Percentiles rank a stretch among this genome's conserved stretches.
Conservation (phyloP, 2,888 invertebrate species). For the Ectropis crepuscularia region DNA sequence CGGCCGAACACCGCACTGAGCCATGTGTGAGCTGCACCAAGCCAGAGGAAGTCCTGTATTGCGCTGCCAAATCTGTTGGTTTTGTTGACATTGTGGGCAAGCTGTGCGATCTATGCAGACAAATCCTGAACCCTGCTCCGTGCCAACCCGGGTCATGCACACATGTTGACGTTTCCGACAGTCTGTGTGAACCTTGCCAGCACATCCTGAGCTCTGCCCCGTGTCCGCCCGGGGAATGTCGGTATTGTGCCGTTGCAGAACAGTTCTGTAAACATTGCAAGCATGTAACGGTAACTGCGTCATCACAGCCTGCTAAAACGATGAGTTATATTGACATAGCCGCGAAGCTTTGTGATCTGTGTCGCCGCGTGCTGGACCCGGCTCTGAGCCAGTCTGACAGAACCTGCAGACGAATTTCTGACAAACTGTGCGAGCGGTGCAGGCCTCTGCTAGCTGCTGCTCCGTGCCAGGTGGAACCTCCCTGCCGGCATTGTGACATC, state of each 20-base stretch:
- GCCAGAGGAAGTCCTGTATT: neutral
- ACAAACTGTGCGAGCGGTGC: constrained; percentile 5
- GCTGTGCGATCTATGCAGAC: constrained; percentile 2
- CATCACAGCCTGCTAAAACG: neutral
- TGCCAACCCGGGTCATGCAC: neutral
- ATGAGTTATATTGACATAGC: neutral
- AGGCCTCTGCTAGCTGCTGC: constrained; percentile 2
- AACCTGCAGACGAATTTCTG: constrained; percentile 1
- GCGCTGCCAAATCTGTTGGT: neutral
- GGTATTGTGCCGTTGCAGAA: constrained; percentile 1
- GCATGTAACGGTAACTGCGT: neutral
- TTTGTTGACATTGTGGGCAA: constrained; percentile 4
- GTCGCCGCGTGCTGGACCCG: constrained; percentile 5
- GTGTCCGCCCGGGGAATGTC: neutral
- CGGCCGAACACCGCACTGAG: neutral
- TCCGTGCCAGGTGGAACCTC: neutral
- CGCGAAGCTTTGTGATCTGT: constrained; percentile 1
- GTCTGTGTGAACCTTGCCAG: neutral
- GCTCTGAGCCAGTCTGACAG: neutral
- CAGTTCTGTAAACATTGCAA: constrained; percentile 5
- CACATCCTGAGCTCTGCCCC: neutral
- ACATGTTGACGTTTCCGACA: constrained; percentile 1
- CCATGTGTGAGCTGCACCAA: neutral
- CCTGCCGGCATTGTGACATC: constrained; percentile 8
- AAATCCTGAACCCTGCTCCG: neutral